phyloP scores from a whole-genome alignment of 1,140 invertebrate genomes.

The Gryllus bimaculatus region DNA sequence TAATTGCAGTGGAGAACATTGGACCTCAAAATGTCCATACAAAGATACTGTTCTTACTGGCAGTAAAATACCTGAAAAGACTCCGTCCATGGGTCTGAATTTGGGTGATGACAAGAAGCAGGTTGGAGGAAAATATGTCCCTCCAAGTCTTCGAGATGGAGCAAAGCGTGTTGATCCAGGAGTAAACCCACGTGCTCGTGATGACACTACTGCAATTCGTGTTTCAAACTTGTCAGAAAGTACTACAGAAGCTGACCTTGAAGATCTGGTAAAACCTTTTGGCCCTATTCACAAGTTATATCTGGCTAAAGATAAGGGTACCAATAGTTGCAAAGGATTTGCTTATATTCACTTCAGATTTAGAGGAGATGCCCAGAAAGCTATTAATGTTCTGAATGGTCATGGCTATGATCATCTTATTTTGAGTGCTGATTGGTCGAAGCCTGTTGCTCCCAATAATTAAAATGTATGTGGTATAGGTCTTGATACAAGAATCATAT shows the following conservation, averaged over 20 bases:
- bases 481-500: too few relatives aligned
- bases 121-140: conserved; percentile 60
- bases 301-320: conserved; percentile 74
- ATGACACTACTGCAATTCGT: conserved; percentile 81
- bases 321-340: conserved; percentile 83
- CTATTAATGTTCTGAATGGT: conserved; percentile 83
- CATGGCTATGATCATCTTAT: conserved; percentile 98
- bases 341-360: conserved; percentile 94
- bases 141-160: conserved; percentile 78
- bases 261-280: conserved; percentile 89
- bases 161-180: conserved; percentile 64
- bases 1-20: conserved; percentile 92
- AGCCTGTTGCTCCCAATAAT: conserved; percentile 45
- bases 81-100: conserved; percentile 28
- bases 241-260: conserved; percentile 87
- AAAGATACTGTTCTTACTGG: conserved; percentile 74
- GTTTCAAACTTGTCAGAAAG: conserved; percentile 97
- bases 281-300: conserved; percentile 80
- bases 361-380: conserved; percentile 79
- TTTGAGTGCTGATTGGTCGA: conserved; percentile 97
- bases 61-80: conserved; percentile 37
- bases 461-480: background rate
- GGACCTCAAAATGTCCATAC: conserved; percentile 94
- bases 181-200: conserved; percentile 52
- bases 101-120: conserved; percentile 38